phyloP scores from a whole-genome alignment of 1,140 invertebrate species.

The Atta cephalotes region DNA sequence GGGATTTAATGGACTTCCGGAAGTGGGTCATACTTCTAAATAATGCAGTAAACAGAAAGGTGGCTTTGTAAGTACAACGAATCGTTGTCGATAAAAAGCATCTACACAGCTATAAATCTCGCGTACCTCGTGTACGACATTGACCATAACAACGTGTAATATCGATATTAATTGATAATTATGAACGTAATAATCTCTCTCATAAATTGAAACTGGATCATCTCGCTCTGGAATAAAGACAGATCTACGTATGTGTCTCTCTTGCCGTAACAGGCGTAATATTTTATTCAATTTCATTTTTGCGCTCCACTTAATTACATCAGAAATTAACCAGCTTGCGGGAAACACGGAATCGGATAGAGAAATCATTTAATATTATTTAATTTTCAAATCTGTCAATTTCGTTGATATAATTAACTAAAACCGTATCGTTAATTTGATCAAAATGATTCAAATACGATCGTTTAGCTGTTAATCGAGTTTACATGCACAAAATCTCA shows the following conservation, averaged over 20 bases:
- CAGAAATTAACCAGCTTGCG: neutral
- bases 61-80: constrained; percentile 46
- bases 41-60: constrained; percentile 75
- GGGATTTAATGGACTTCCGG: constrained; percentile 68
- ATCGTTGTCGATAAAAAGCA: constrained; percentile 32
- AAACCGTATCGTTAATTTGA: neutral
- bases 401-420: constrained; percentile 29
- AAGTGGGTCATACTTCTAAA: constrained; percentile 70
- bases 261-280: neutral
- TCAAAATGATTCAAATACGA: constrained; percentile 26
- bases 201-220: neutral
- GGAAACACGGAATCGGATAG: neutral
- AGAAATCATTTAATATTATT: constrained; percentile 29
- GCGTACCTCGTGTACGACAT: neutral
- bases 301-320: constrained; percentile 32
- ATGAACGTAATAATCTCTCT: constrained; percentile 13
- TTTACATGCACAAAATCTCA: neutral
- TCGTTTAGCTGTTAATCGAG: constrained; percentile 6
- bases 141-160: neutral
- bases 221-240: constrained; percentile 3
- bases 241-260: too few species aligned
- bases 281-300: constrained; percentile 45
- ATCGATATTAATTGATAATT: constrained; percentile 14
- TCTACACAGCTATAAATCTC: too few species aligned
- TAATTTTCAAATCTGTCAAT: constrained; percentile 36